Conservation (phyloP, 2,797 vertebrate genomes). For the Rhinogobio ventralis region DNA sequence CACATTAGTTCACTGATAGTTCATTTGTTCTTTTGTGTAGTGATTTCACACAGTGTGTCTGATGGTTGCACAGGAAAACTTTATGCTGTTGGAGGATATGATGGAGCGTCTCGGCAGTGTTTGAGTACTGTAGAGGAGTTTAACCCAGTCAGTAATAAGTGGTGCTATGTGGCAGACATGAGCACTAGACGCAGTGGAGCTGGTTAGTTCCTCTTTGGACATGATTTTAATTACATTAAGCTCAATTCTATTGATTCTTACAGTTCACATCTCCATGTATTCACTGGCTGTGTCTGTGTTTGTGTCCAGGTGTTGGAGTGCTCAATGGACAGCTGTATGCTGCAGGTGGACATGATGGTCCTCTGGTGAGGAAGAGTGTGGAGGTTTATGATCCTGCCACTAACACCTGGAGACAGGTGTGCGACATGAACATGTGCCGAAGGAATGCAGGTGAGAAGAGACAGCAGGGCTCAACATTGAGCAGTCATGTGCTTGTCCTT, state of each 20-base stretch:
- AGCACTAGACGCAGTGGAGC: slow-evolving; percentile 95
- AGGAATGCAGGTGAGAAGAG: slow-evolving; percentile 90
- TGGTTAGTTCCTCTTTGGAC: slow-evolving; percentile 75
- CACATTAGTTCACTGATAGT: too few relatives aligned
- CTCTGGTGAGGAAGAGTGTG: slow-evolving; percentile 95
- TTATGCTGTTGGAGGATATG: slow-evolving; percentile 94
- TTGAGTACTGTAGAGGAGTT: slow-evolving; percentile 95
- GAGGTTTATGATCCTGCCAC: slow-evolving; percentile 90
- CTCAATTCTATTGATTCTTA: not conserved
- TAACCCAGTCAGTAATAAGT: slow-evolving; percentile 89
- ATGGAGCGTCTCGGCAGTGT: slow-evolving; percentile 94
- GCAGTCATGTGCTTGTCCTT: too few relatives aligned
- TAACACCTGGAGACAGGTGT: slow-evolving; percentile 92
- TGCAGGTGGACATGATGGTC: slow-evolving; percentile 94
- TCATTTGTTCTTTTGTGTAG: slow-evolving; percentile 3
- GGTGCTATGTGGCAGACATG: slow-evolving; percentile 94
- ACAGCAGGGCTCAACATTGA: not conserved
- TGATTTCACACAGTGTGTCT: slow-evolving; percentile 26
- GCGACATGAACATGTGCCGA: slow-evolving; percentile 98
- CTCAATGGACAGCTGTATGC: slow-evolving; percentile 90
- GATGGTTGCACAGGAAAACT: slow-evolving; percentile 82
- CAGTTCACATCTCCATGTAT: not conserved
- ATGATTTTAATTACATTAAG: not conserved
- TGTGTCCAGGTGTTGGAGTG: slow-evolving; percentile 88
- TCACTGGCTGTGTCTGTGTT: not conserved